A percentile compares a stretch with the other conserved stretches of the same genome.
Conservation (phyloP, 2,888 invertebrate genomes). For the Himalopsyche anomala region DNA sequence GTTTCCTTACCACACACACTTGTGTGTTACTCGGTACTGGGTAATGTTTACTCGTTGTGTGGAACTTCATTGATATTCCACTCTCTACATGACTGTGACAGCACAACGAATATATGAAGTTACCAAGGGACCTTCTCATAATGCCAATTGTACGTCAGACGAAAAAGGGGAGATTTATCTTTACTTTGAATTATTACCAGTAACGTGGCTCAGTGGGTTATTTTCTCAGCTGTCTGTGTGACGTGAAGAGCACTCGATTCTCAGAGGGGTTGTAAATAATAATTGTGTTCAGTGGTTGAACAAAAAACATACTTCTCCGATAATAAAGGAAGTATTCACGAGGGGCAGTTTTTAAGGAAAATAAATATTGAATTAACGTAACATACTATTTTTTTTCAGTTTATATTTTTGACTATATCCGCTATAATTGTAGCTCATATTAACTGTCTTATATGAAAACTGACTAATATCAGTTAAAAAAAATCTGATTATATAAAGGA, state of each 20-base stretch:
- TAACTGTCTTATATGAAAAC: no score
- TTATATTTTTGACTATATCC: no score
- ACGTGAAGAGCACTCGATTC: neutral
- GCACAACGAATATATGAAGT: constrained; percentile 19
- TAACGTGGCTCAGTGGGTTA: neutral
- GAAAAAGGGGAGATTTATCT: constrained; percentile 6
- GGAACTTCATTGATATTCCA: constrained; percentile 43
- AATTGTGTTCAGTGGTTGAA: constrained; percentile 15
- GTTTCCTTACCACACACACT: neutral
- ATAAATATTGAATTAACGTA: no score
- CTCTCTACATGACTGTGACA: constrained; percentile 23
- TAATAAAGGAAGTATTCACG: no score
- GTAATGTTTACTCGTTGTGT: constrained; percentile 20
- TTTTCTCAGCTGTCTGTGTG: neutral
- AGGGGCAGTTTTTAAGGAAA: no score
- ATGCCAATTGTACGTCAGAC: constrained; percentile 36
- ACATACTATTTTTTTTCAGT: no score
- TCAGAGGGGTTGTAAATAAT: neutral
- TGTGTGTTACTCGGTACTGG: neutral
- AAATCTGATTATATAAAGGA: no score
- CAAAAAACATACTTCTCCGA: neutral
- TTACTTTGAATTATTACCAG: constrained; percentile 18
- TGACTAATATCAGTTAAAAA: no score
- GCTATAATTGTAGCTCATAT: no score
- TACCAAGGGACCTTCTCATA: constrained; percentile 35